phyloP scores from a whole-genome alignment of 2,888 invertebrate species.

The Cartodere bifasciata region DNA sequence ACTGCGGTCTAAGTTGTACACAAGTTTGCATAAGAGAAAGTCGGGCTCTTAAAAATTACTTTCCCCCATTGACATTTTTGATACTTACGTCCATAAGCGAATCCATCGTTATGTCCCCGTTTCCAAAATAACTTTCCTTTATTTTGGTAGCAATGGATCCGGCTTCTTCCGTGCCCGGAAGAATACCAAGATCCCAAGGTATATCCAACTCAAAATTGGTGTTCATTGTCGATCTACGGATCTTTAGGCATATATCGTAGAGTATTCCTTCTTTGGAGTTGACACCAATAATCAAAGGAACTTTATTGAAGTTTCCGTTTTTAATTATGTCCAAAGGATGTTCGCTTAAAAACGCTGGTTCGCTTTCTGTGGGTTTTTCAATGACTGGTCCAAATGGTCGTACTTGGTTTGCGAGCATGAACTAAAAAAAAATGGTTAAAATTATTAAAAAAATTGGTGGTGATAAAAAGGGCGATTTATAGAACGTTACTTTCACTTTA shows the following conservation, averaged over 20 bases:
- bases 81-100: conserved; percentile 1
- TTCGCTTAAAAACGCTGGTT: conserved; percentile 26
- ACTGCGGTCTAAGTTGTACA: too few relatives aligned
- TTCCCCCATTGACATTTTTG: background rate
- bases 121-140: conserved; percentile 7
- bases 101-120: conserved; percentile 5
- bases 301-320: conserved; percentile 26
- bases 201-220: conserved; percentile 7
- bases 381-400: conserved; percentile 22
- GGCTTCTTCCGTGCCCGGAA: conserved; percentile 4
- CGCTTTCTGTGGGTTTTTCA: conserved; percentile 17
- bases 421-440: too few relatives aligned
- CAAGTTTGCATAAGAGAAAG: too few relatives aligned
- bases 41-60: too few relatives aligned
- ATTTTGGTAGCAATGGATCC: conserved; percentile 8
- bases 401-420: too few relatives aligned
- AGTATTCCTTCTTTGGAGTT: conserved; percentile 30
- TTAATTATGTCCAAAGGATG: conserved; percentile 25
- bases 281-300: conserved; percentile 31
- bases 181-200: conserved; percentile 5
- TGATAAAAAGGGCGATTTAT: too few relatives aligned
- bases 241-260: conserved; percentile 22
- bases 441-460: too few relatives aligned
- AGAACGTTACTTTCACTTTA: too few relatives aligned
- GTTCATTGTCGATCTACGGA: conserved; percentile 9